Conservation (phyloP, 1,140 invertebrate genomes). For the Panagrolaimus sp. region DNA sequence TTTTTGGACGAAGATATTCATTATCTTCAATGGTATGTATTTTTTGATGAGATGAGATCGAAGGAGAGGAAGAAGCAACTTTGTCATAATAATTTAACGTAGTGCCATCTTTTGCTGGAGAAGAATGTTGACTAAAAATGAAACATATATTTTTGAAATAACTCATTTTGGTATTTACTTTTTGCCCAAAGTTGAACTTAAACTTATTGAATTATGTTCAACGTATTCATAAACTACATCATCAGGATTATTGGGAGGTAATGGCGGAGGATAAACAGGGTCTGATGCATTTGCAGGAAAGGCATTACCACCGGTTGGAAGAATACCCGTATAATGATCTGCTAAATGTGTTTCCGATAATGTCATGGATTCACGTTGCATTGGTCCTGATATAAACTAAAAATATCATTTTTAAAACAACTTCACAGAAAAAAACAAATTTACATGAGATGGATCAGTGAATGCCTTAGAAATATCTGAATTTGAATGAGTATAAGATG, state of each 20-base stretch:
- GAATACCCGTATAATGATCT: not conserved
- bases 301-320: not conserved
- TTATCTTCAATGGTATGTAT: constrained; percentile 1
- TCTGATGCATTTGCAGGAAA: not conserved
- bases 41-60: not conserved
- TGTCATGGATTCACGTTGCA: not conserved
- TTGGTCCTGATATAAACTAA: constrained; percentile 14
- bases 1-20: constrained; percentile 6
- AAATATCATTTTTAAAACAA: not conserved
- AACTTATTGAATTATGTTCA: constrained; percentile 17
- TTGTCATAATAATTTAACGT: constrained; percentile 7
- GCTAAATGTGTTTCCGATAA: not conserved
- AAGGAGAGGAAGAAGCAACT: not conserved
- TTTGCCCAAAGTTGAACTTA: not conserved
- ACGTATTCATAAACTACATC: constrained; percentile 44
- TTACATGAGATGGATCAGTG: constrained; percentile 15
- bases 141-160: too few species aligned
- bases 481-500: constrained; percentile 10
- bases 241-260: constrained; percentile 5
- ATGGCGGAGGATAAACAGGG: constrained; percentile 14
- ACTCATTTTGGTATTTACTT: too few species aligned
- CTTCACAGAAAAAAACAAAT: not conserved
- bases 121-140: not conserved
- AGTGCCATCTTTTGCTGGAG: not conserved
- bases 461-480: constrained; percentile 17